Evolutionary conservation across 2,888 invertebrate genomes (phyloP), one percentile per base, ranked within the genome.

Genomic region (Nomada fucata): DNA sequence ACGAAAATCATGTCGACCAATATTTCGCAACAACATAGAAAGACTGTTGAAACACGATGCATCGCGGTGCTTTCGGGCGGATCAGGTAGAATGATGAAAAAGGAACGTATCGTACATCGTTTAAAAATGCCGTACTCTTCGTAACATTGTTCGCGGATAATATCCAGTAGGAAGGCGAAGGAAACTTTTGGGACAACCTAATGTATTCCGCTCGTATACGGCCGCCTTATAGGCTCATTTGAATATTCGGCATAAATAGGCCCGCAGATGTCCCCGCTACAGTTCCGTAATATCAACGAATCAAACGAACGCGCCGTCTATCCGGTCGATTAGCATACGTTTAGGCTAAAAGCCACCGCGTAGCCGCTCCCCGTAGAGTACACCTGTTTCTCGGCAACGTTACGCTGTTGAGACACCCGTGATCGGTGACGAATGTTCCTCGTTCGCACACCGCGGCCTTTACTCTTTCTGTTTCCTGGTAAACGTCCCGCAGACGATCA

Each of bases 271-370:
- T 42, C 29, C 23, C 4, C 15, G 4, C 11, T 72, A 53, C 63
- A 55, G 55, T 63, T 26, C 69, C 47, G 20, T 52, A 72, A 65
- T 50, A 57, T 18, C 65, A n/a, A 42, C 52, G 71, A 75, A 57
- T 61, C 78, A 47, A 47, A 44, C 68, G 50, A 42, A 23, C 61
- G 47, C 55, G 61, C 67, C 67, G 63, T 74, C 60, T 53, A 77
- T 68, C 55, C 64, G 44, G 60, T 53, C 55, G 53, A 74, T 74
- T 67, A 74, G 57, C 65, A 61, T 53, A 71, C 57, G 57, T 61
- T 79, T 82, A 57, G n/a, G 59, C 50, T 68, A 63, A 74, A 44
- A 53, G 52, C 68, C 9, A 20, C 4, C 10, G 13, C 44, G 10
- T 15, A 61, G 47, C 55, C 44, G 60, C 61, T 29, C n/a, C 15